Percentiles rank a stretch among this genome's conserved stretches.
Conservation (phyloP, 2,888 invertebrate species). For the Erebia epiphron region DNA sequence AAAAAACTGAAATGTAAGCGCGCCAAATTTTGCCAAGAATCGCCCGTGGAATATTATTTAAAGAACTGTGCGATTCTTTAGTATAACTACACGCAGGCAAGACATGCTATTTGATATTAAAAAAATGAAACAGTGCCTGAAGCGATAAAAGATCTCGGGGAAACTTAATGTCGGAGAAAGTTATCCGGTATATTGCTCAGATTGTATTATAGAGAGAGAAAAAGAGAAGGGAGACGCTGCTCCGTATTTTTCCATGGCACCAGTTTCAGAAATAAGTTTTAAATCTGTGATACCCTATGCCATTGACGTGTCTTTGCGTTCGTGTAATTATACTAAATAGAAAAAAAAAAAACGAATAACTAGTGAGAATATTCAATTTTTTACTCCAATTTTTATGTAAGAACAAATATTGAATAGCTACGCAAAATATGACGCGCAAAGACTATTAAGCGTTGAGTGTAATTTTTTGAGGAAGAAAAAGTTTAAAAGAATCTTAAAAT, state of each 20-base stretch:
- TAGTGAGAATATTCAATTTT: constrained; percentile 8
- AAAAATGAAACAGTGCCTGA: no score
- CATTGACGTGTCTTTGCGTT: not conserved
- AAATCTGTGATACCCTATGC: constrained; percentile 6
- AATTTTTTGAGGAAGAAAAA: not conserved
- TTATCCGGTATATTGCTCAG: not conserved
- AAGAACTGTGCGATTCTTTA: constrained; percentile 27
- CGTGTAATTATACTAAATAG: constrained; percentile 14
- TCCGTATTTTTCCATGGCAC: not conserved
- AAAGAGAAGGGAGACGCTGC: not conserved
- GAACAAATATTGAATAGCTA: constrained; percentile 16
- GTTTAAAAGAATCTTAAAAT: no score
- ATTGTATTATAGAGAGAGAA: not conserved
- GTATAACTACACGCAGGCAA: constrained; percentile 10
- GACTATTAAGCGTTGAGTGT: constrained; percentile 1
- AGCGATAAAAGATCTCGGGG: no score
- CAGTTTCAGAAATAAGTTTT: not conserved
- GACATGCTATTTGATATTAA: not conserved
- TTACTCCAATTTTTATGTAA: constrained; percentile 8
- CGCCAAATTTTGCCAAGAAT: constrained; percentile 43
- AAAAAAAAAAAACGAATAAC: constrained; percentile 8
- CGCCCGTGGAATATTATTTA: constrained; percentile 25
- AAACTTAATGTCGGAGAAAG: no score
- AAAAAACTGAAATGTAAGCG: constrained; percentile 38
- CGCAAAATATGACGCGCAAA: constrained; percentile 20